These are phyloP conservation scores for Stenodema calcarata DNA, from an alignment of 2,888 invertebrate species.

Conservation along the genomic window DNA sequence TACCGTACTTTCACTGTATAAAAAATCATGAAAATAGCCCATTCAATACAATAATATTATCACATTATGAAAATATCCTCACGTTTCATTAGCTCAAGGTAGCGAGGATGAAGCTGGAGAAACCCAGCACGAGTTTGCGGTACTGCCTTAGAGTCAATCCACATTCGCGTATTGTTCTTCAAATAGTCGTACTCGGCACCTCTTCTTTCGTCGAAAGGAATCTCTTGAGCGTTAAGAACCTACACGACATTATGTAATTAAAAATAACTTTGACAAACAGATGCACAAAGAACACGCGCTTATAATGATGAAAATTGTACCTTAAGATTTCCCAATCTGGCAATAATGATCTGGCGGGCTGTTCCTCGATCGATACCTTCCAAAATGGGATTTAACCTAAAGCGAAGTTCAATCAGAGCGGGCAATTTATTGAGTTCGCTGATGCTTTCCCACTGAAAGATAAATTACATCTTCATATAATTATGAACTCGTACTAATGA, in stretches of 20 bases:
- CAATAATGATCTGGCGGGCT: constrained; percentile 79
- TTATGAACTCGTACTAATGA: too few relatives aligned
- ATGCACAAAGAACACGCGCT: neutral
- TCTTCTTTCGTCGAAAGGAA: constrained; percentile 74
- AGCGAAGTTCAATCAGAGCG: constrained; percentile 71
- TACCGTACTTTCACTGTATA: too few relatives aligned
- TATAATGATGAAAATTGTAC: constrained; percentile 60
- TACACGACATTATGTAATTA: constrained; percentile 57
- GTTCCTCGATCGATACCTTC: constrained; percentile 71
- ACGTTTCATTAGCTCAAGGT: constrained; percentile 77
- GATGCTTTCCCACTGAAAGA: constrained; percentile 78
- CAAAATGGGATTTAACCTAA: constrained; percentile 75
- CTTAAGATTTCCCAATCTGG: constrained; percentile 77
- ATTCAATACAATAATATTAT: too few relatives aligned
- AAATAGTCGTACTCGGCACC: constrained; percentile 92
- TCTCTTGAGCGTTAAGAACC: constrained; percentile 75
- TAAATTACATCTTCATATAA: too few relatives aligned
- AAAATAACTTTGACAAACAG: neutral
- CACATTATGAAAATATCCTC: constrained; percentile 60
- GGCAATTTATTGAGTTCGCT: constrained; percentile 83
- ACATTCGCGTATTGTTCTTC: constrained; percentile 79
- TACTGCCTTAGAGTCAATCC: constrained; percentile 68
- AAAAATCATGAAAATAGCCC: too few relatives aligned
- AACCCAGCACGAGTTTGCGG: constrained; percentile 66
- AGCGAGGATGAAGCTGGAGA: constrained; percentile 76